Base-by-base conservation (phyloP, 2,888 invertebrate species). In the Eupeodes latifasciatus region DNA sequence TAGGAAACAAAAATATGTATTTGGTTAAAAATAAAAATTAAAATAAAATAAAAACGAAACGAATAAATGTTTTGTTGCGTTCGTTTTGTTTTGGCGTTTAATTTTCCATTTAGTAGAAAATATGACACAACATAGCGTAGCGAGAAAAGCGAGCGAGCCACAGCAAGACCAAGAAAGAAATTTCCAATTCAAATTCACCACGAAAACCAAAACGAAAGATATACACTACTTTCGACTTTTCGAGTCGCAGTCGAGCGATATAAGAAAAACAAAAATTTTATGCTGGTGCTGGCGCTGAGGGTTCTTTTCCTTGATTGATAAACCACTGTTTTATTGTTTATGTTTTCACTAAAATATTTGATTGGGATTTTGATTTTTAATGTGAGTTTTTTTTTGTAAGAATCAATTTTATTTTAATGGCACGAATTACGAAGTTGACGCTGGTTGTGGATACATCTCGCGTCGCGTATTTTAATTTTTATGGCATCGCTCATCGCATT, bases 161-260 rank as follows among this genome's bases (percentile, higher is more conserved):
- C 55, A 71, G 55, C 16, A 40, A 62, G 16, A 27, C 27, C 27
- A 27, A 34, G 12, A 27, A 51, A 51, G 49, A 69, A 71, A 55
- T 40, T 55, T 55, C 14, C 14, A 85, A 88, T 88, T 88, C 88
- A 88, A 85, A 88, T 88, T 88, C 88, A 88, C 88, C 88, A 88
- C 80, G 47, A 53, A 62, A 55, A 55, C 85, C 88, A 88, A 85
- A 85, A 88, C 80, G 36, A 53, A 62, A 61, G 61, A 72, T 81
- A 59, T 67, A 59, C 47, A 72, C 72, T 72, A 71, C 61, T 81
- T 81, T 81, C 64, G 81, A 59, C 27, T 27, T 27, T 27, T 27
- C 27, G 27, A 27, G 27, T 27, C 27, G 27, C 27, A 27, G 27
- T 27, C 27, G 27, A 27, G 27, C 27, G 83, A 78, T 27, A 27